Conservation (phyloP, 2,113 vertebrate genomes). For the Anhinga anhinga region DNA sequence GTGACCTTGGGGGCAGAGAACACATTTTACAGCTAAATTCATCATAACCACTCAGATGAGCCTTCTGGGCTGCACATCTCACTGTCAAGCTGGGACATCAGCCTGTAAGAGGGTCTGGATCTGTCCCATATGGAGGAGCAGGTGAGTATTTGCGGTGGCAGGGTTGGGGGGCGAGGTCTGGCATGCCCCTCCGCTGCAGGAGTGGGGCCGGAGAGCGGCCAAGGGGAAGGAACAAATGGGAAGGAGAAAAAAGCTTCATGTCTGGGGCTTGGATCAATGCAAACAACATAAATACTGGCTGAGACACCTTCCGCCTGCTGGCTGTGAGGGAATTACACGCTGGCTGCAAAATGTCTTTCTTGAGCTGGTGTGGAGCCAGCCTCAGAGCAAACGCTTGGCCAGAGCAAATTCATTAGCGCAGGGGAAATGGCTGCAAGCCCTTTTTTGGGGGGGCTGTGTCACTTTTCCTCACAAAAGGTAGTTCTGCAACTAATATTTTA, state of each 20-base stretch:
- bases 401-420: neutral
- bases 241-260: neutral
- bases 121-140: neutral
- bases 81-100: neutral
- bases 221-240: neutral
- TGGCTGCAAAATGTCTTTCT: neutral
- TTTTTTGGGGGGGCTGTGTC: neutral
- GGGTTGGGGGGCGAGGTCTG: neutral
- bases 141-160: neutral
- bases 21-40: neutral
- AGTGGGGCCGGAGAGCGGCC: accelerated
- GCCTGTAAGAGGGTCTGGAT: neutral
- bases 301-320: neutral
- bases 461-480: neutral
- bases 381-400: neutral
- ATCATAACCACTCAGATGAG: neutral
- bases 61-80: neutral
- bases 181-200: accelerated
- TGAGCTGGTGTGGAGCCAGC: neutral
- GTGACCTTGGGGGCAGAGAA: neutral
- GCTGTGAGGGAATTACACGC: neutral
- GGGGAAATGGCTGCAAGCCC: neutral
- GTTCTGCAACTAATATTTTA: neutral
- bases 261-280: neutral
- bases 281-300: neutral